Evolutionary conservation across 2,888 invertebrate genomes (phyloP).

Genomic region (Caenorhabditis plicata): DNA sequence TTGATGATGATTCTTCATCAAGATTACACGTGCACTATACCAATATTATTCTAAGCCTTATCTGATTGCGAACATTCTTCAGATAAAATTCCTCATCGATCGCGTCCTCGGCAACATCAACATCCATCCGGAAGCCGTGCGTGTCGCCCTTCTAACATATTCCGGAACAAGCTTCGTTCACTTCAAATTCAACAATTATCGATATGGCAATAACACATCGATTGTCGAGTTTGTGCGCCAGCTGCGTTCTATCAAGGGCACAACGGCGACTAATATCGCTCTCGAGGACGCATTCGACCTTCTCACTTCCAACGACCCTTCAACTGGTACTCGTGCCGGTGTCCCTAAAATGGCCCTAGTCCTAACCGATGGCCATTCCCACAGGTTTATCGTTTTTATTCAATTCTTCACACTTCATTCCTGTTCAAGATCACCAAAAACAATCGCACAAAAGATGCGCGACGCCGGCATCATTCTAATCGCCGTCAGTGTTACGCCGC

Average conservation of each 20-base stretch:
- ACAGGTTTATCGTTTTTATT: conserved; percentile 15
- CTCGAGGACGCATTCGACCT: conserved; percentile 52
- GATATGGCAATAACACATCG: conserved; percentile 54
- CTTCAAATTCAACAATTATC: conserved; percentile 58
- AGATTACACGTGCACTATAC: too few relatives aligned
- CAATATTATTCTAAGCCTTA: not conserved
- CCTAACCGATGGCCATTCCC: conserved; percentile 62
- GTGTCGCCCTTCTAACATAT: conserved; percentile 57
- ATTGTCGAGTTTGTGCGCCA: conserved; percentile 51
- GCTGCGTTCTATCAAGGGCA: conserved; percentile 57
- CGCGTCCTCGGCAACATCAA: conserved; percentile 60
- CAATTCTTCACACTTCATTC: not conserved
- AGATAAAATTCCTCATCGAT: conserved; percentile 53
- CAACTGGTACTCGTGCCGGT: conserved; percentile 42
- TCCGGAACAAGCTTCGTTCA: conserved; percentile 56
- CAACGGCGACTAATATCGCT: conserved; percentile 57
- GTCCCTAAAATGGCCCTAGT: conserved; percentile 58
- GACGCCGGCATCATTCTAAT: conserved; percentile 46
- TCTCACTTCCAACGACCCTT: conserved; percentile 42
- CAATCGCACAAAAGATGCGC: conserved; percentile 35
- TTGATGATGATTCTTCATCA: too few relatives aligned
- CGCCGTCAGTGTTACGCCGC: conserved; percentile 55
- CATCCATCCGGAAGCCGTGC: conserved; percentile 62
- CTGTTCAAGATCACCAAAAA: conserved; percentile 32
- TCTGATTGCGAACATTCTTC: not conserved